Base-by-base conservation (phyloP, 1,140 invertebrate species). In the Idris sp. region DNA sequence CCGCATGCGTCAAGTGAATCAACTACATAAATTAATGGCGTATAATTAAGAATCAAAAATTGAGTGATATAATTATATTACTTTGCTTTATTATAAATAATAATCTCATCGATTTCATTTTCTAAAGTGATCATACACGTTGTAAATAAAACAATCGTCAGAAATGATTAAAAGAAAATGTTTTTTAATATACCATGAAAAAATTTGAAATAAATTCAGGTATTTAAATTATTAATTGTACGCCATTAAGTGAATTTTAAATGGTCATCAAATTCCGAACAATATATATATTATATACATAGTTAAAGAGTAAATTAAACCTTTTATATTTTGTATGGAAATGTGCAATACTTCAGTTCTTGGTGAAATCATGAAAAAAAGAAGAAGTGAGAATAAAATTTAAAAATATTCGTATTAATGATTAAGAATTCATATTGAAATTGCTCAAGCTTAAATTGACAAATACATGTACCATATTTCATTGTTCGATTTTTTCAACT, bases 311-410 rank as follows among this genome's bases (percentile, higher is more conserved):
- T 69, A 61, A 35, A 61, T 61, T 61, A 44, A 68, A 71, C 31
- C 65, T 71, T 61, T 71, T 71, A 71, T 71, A 71, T 61, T 71
- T 71, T 71, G 46, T 61, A 71, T 71, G 54, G 54, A 71, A 31
- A 36, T 49, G 61, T 53, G 61, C 48, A 61, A 41, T 11, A 41
- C 62, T 74, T 74, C 62, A 18, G 33, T 67, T 74, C 35, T 56
- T 49, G 26, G 11, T 36, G 7, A 38, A 35, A 19, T 9, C 7
- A 13, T 18, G 4, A 10, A n/a, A 41, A 38, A 10, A 53, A 30
- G 6, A 64, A 49, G 43, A 31, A 14, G 48, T 43, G 46, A 58
- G n/a, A n/a, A n/a, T n/a, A n/a, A n/a, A n/a, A n/a, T n/a, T n/a
- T n/a, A n/a, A n/a, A n/a, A n/a, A 56, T 64, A 38, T 65, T 54